Conservation (phyloP, 1,140 invertebrate species). For the Eurosta solidaginis region DNA sequence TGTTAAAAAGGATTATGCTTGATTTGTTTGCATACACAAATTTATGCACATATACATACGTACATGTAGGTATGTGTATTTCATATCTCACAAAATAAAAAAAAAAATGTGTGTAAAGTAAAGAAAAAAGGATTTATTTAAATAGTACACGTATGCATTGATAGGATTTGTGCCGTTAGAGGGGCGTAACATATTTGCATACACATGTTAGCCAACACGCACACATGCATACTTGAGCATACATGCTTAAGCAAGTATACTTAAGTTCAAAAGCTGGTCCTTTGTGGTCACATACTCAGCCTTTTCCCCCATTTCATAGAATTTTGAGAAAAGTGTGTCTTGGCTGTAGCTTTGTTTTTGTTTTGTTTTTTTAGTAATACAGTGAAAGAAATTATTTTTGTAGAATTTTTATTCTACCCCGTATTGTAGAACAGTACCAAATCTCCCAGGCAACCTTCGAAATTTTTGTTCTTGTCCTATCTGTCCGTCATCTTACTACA, state of each 20-base stretch:
- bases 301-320: neutral
- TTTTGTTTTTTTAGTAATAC: no score
- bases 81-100: no score
- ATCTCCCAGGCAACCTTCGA: no score
- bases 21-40: constrained; percentile 27
- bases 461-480: no score
- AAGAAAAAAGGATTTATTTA: constrained; percentile 19
- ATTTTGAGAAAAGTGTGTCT: neutral
- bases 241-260: neutral
- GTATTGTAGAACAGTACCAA: no score
- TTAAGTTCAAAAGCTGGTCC: neutral
- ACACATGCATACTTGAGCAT: neutral
- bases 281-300: constrained; percentile 7
- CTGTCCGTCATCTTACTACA: no score
- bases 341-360: neutral
- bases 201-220: no score
- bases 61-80: neutral
- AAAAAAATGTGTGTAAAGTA: no score
- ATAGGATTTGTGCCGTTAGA: neutral
- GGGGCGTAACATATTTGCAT: neutral
- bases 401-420: no score
- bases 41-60: neutral
- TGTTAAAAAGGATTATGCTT: constrained; percentile 27
- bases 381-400: neutral
- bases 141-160: neutral